A percentile compares a stretch with the other conserved stretches of the same genome.
These are phyloP conservation scores for Diphyllodes magnificus DNA, from an alignment of 2,113 vertebrate genomes.

Conservation along the genomic window DNA sequence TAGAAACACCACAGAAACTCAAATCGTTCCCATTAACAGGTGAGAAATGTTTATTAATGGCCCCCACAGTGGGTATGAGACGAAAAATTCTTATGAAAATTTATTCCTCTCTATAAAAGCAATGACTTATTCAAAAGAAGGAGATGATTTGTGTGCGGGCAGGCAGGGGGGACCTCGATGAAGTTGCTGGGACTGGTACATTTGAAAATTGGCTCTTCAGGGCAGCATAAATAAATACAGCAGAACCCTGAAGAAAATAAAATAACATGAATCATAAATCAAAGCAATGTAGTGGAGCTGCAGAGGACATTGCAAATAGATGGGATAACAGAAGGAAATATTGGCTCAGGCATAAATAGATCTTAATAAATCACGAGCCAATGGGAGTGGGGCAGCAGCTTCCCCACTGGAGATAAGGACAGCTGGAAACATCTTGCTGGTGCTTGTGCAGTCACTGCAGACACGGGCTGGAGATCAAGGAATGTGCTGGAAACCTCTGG, in stretches of 20 bases:
- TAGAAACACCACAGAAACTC: not conserved
- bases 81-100: constrained; percentile 1
- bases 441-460: not conserved
- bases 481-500: not conserved
- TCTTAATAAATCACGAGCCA: constrained; percentile 61
- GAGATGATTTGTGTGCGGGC: not conserved
- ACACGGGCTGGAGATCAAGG: not conserved
- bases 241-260: constrained; percentile 28
- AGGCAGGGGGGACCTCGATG: not conserved
- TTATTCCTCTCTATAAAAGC: not conserved
- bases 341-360: constrained; percentile 50
- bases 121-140: constrained; percentile 40
- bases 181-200: not conserved
- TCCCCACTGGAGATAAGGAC: not conserved
- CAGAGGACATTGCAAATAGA: constrained; percentile 41
- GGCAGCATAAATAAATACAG: constrained; percentile 47
- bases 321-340: constrained; percentile 61
- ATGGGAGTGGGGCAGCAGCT: not conserved
- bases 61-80: not conserved
- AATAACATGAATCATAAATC: constrained; percentile 51
- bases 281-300: not conserved
- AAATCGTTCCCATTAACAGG: not conserved
- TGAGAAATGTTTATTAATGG: constrained; percentile 5
- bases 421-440: not conserved
- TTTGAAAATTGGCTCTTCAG: constrained; percentile 16